Conservation (phyloP, 2,113 vertebrate species). For the Melanocharis versteri region DNA sequence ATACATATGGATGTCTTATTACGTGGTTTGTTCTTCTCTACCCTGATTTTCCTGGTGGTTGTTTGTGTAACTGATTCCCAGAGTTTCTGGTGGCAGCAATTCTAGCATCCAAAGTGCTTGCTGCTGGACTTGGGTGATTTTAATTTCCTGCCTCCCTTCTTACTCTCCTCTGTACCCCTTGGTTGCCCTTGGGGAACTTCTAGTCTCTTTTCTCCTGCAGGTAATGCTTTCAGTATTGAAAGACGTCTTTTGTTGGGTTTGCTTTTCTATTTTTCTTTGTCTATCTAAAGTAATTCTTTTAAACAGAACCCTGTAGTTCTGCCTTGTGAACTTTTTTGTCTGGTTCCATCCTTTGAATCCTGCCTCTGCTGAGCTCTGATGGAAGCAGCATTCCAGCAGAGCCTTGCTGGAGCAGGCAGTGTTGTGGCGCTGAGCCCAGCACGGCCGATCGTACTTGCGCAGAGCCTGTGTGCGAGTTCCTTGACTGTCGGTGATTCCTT, state of each 20-base stretch:
- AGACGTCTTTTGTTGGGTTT: accelerated
- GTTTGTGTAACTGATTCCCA: background rate
- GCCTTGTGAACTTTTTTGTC: background rate
- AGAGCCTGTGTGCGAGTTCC: accelerated
- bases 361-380: background rate
- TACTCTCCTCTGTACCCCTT: background rate
- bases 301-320: background rate
- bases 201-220: background rate
- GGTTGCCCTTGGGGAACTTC: background rate
- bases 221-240: background rate
- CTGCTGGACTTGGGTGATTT: background rate
- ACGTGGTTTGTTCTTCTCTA: background rate
- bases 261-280: background rate
- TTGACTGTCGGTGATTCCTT: slow-evolving; percentile 2
- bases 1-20: background rate
- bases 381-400: background rate
- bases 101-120: background rate
- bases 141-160: background rate
- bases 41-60: background rate
- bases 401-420: background rate
- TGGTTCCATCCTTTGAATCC: accelerated
- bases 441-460: accelerated
- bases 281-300: background rate
- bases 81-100: background rate
- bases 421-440: accelerated